These are phyloP conservation scores for Acronicta alni DNA, from an alignment of 2,888 invertebrate species.

Conservation along the genomic window DNA sequence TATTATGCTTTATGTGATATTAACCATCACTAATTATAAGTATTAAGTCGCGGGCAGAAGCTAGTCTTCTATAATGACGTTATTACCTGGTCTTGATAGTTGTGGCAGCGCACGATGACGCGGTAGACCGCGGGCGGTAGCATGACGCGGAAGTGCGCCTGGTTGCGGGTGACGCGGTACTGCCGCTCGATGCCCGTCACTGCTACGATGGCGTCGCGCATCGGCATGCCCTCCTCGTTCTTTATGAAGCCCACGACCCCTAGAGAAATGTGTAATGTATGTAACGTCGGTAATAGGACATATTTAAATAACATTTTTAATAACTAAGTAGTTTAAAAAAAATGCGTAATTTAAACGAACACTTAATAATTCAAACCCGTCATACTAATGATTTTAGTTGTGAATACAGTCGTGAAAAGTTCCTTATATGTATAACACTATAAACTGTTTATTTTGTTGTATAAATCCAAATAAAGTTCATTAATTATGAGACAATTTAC, in stretches of 20 bases:
- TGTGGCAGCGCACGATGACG: constrained; percentile 90
- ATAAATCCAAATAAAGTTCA: neutral
- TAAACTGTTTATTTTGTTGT: neutral
- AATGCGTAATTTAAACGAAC: no score
- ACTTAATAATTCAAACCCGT: no score
- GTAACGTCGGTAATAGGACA: no score
- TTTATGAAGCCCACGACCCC: constrained; percentile 93
- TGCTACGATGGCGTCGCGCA: constrained; percentile 92
- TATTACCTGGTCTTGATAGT: constrained; percentile 87
- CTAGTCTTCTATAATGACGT: no score
- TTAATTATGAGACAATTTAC: neutral
- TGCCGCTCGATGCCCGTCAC: constrained; percentile 89
- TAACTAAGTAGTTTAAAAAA: no score
- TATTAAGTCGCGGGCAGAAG: no score
- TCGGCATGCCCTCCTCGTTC: constrained; percentile 90
- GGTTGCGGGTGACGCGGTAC: constrained; percentile 91
- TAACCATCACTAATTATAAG: no score
- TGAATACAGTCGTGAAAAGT: no score
- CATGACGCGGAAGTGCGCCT: constrained; percentile 92
- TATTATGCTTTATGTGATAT: no score
- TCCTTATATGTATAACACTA: no score
- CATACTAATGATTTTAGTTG: no score
- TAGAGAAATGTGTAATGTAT: constrained; percentile 49
- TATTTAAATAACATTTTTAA: no score
- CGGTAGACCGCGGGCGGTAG: constrained; percentile 92